These are phyloP conservation scores for Hyles vespertilio DNA, from an alignment of 1,140 invertebrate genomes.

Conservation along the genomic window DNA sequence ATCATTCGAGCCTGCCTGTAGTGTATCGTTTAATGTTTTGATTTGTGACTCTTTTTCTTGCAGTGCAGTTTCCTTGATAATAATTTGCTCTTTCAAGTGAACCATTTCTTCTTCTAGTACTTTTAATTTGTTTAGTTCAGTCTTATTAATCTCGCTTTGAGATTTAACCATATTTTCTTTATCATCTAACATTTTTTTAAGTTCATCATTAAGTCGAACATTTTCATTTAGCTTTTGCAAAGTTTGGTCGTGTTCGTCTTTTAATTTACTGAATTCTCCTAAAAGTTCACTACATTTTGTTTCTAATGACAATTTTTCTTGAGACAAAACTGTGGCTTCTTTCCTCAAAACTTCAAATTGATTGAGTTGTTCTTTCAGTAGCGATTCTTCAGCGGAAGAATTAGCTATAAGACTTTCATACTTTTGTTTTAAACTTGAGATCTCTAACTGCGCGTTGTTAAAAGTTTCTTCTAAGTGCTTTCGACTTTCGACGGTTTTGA, in stretches of 20 bases:
- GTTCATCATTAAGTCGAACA: conserved; percentile 32
- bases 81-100: conserved; percentile 43
- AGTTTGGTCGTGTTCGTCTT: conserved; percentile 37
- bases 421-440: conserved; percentile 55
- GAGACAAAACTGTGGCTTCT: conserved; percentile 41
- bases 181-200: conserved; percentile 48
- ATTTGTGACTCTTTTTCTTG: conserved; percentile 47
- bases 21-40: conserved; percentile 36
- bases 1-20: conserved; percentile 40
- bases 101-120: conserved; percentile 46
- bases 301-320: conserved; percentile 54
- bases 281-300: conserved; percentile 53
- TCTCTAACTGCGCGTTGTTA: conserved; percentile 48
- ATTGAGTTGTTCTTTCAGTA: conserved; percentile 56
- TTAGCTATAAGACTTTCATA: conserved; percentile 61
- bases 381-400: conserved; percentile 58
- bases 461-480: conserved; percentile 66
- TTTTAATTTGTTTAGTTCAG: conserved; percentile 53
- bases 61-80: conserved; percentile 36
- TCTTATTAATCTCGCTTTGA: conserved; percentile 70
- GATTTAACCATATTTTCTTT: conserved; percentile 65
- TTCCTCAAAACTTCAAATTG: conserved; percentile 55
- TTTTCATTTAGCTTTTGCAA: conserved; percentile 40
- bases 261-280: conserved; percentile 60
- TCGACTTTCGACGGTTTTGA: conserved; percentile 66